These are phyloP conservation scores for Eupithecia subumbrata DNA, from an alignment of 2,888 invertebrate genomes.

Conservation along the genomic window DNA sequence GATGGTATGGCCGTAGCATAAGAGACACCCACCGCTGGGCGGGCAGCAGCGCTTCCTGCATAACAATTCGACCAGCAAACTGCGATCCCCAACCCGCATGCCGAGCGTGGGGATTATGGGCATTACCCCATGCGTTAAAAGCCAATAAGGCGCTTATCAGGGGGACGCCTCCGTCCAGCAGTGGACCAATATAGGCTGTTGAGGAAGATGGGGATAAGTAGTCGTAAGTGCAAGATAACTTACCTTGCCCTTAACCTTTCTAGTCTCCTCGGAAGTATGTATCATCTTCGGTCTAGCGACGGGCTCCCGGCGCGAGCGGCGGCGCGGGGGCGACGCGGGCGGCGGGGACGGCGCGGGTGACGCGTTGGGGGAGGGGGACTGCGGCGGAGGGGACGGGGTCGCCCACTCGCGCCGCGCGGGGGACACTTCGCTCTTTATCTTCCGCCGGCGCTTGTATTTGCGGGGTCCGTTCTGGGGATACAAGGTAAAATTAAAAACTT, in stretches of 20 bases:
- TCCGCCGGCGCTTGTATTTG: constrained; percentile 92
- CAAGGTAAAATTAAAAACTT: not conserved
- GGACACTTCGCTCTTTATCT: constrained; percentile 82
- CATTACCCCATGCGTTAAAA: too few species aligned
- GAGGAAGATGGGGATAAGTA: too few species aligned
- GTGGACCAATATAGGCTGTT: too few species aligned
- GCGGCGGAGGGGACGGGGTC: constrained; percentile 43
- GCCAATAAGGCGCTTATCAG: too few species aligned
- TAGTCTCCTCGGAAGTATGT: constrained; percentile 85
- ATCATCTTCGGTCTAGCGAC: constrained; percentile 89
- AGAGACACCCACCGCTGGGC: too few species aligned
- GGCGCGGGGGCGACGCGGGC: constrained; percentile 41
- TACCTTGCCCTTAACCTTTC: constrained; percentile 83
- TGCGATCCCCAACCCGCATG: too few species aligned
- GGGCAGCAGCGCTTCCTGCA: too few species aligned
- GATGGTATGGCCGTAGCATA: too few species aligned
- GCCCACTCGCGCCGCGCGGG: constrained; percentile 52
- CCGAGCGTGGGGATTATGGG: too few species aligned
- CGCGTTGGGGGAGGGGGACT: constrained; percentile 77
- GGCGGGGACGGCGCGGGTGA: constrained; percentile 49
- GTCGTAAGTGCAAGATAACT: not conserved
- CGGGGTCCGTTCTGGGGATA: constrained; percentile 86
- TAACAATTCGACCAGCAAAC: too few species aligned
- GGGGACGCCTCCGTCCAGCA: too few species aligned
- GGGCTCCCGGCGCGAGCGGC: constrained; percentile 59